Evolutionary conservation across 2,797 vertebrate genomes (phyloP), one percentile per base, ranked within the genome.

Genomic region (Paguma larvata): DNA sequence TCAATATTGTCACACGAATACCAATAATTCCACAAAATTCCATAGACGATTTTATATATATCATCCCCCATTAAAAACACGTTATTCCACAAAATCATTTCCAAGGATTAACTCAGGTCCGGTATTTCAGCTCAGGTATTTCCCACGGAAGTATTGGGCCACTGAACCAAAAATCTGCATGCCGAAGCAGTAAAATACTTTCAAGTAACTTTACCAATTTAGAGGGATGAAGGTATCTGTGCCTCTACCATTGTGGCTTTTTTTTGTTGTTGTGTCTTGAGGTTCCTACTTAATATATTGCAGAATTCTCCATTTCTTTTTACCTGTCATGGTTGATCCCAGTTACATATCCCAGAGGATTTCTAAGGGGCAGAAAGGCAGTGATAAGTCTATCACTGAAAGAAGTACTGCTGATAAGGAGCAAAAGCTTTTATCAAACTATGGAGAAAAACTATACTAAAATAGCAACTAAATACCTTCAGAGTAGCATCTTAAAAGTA

Each of bases 401-500:
- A 90, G 51, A n/a, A 86, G 27, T 41, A 88, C n/a, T 82, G 10
- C 38, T 67, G 10, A 89, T 34, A 70, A 62, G 18, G n/a, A 34
- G 27, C 18, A 84, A 88, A 78, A 68, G 44, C 46, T 93, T 96
- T 88, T 89, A 78, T 87, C 51, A 68, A 88, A 44, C 10, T 63
- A 77, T 12, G 14, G n/a, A 94, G 59, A 67, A 92, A 96, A 95
- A 62, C 6, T 48, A 13, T 59, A 88, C 5, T 91, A 21, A 90
- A 82, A 41, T 82, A 93, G 46, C 27, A 97, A 59, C 92, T 59
- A 80, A 77, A 15, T 95, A 63, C 46, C 92, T 89, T 70, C 48
- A 89, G 32, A 91, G 84, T 65, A 95, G 5, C 53, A 89, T 94
- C 86, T 85, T 59, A 63, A 87, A 97, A 97, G 72, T 89, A 34